Evolutionary conservation across 37 sponge, comb jelly and placozoan species (phyloP).

Genomic region (Trichoplax adhaerens): DNA sequence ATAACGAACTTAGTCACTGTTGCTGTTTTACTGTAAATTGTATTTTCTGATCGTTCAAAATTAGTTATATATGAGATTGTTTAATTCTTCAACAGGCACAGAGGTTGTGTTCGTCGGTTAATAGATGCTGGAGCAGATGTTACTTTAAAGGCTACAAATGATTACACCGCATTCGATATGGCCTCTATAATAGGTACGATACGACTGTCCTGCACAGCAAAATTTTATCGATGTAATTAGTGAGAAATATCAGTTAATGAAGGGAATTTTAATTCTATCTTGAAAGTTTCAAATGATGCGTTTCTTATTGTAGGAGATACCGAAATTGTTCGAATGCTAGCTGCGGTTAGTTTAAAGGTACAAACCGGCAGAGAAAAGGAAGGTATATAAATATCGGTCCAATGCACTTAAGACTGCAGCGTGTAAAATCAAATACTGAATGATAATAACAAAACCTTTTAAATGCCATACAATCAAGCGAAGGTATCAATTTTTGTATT

Average conservation of each 20-base stretch:
- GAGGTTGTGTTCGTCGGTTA: constrained; percentile 17
- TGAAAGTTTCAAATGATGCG: neutral
- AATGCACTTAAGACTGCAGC: no score
- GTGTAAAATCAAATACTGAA: no score
- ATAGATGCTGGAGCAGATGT: constrained; percentile 15
- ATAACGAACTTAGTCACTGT: neutral
- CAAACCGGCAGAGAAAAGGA: no score
- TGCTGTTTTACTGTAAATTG: neutral
- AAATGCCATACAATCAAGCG: no score
- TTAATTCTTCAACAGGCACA: constrained; percentile 22
- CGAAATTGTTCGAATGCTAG: neutral
- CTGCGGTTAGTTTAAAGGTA: neutral
- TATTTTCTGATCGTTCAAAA: neutral
- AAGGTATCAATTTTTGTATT: no score
- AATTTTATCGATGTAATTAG: neutral
- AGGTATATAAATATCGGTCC: no score
- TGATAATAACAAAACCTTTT: no score
- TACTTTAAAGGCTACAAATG: constrained; percentile 36
- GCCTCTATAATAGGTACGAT: constrained; percentile 5
- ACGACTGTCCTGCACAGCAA: neutral
- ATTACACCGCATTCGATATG: constrained; percentile 44
- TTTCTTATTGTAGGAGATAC: constrained; percentile 1
- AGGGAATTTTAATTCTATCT: neutral
- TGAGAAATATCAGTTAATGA: neutral
- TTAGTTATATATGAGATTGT: neutral